These are phyloP conservation scores for Drosophila nr. perissopoda DNA, from an alignment of 2,888 invertebrate genomes.

Conservation along the genomic window DNA sequence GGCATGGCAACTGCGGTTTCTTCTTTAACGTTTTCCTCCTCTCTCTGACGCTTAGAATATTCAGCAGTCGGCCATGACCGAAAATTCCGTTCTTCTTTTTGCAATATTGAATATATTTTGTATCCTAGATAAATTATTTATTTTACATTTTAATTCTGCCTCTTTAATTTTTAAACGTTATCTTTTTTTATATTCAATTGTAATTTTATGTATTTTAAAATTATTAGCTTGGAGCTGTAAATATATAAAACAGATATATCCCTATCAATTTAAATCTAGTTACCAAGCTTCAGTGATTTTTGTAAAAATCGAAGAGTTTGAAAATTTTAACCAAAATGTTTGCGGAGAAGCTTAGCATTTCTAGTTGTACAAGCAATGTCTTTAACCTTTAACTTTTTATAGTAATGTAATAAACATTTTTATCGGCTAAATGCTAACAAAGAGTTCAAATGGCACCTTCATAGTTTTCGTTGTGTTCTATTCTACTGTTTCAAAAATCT, in stretches of 20 bases:
- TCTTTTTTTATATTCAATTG: neutral
- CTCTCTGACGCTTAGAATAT: neutral
- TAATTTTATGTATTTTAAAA: neutral
- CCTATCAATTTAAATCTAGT: neutral
- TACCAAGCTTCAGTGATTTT: neutral
- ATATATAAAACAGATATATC: neutral
- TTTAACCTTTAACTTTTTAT: neutral
- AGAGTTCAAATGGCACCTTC: neutral
- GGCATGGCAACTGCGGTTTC: neutral
- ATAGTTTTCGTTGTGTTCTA: slow-evolving; percentile 5
- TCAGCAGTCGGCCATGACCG: neutral
- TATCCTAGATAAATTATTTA: neutral
- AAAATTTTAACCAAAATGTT: neutral
- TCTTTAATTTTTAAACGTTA: neutral
- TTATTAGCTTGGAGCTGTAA: no score
- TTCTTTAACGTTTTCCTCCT: neutral
- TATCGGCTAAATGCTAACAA: neutral
- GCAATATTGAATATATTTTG: neutral
- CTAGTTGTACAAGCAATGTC: neutral
- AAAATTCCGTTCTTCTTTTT: neutral
- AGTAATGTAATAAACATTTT: neutral
- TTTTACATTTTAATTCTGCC: neutral
- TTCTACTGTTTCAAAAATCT: slow-evolving; percentile 18
- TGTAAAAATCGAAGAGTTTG: neutral
- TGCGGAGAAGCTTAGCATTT: neutral